Conservation (phyloP, 1,140 invertebrate genomes). For the Ceratina japonica region DNA sequence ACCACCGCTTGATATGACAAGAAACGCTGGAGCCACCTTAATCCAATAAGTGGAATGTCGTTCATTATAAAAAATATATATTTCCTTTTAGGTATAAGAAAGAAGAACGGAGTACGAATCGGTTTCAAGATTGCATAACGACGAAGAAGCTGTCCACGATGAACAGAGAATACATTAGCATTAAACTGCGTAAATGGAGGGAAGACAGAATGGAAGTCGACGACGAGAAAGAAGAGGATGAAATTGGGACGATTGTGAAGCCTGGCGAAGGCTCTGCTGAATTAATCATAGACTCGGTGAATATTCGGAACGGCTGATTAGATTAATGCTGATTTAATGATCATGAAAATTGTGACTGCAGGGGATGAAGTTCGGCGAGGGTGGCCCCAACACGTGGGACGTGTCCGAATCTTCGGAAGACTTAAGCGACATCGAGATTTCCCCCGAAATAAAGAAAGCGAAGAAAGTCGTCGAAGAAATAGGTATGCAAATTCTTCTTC, state of each 20-base stretch:
- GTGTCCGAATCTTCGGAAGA: conserved; percentile 65
- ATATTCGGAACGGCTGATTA: neutral
- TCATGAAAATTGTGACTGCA: conserved; percentile 43
- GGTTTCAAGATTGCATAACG: conserved; percentile 71
- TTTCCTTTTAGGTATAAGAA: conserved; percentile 71
- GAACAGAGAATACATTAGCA: conserved; percentile 71
- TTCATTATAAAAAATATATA: no score
- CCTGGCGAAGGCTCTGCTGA: conserved; percentile 69
- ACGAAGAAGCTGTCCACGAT: conserved; percentile 72
- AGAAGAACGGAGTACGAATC: conserved; percentile 47
- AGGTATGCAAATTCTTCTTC: no score
- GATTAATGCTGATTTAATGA: neutral
- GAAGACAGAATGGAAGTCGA: conserved; percentile 34
- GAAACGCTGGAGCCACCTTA: no score
- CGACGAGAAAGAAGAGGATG: conserved; percentile 54
- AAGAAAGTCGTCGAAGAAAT: neutral
- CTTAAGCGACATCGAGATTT: conserved; percentile 66
- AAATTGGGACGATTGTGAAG: conserved; percentile 62
- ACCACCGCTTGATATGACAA: no score
- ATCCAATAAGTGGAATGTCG: no score
- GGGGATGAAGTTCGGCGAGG: conserved; percentile 62
- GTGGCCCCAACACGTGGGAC: conserved; percentile 75
- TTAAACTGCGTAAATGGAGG: conserved; percentile 71
- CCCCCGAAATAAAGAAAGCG: conserved; percentile 57
- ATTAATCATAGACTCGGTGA: conserved; percentile 54